Base-by-base conservation (phyloP, 2,888 invertebrate species). In the Cheilosia pagana region DNA sequence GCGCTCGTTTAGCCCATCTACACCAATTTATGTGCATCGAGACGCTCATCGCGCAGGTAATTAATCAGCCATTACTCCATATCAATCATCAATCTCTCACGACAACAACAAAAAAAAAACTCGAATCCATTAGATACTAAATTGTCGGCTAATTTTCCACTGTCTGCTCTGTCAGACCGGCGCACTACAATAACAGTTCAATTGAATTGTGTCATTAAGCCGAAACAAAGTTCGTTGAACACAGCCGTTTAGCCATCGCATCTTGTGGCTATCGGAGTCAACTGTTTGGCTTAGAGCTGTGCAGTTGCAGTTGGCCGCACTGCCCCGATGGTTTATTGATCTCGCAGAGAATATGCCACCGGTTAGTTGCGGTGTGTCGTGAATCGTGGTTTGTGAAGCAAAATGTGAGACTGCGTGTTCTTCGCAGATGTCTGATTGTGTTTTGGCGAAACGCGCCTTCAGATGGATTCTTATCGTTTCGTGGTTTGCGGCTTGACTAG, bases 11-110 rank as follows among this genome's bases (percentile, higher is more conserved):
- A 52, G 31, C 48, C 63, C 77, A 71, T 79, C 72, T 31, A 65
- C 78, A 72, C 72, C 65, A 65, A 65, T 72, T 72, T 72, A 79
- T 72, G 65, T 65, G 78, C 65, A 65, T 35, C 59, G 16, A 59
- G 35, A 65, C 59, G 59, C 65, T 59, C 72, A 65, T 72, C 72
- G 28, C 31, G 78, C 35, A 12, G 50, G 57, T 43, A 79, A 79
- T 79, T 79, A 79, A 79, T 79, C 78, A 79, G 72, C 52, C 43
- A 25, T 59, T 72, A 72, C 43, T 59, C 57, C 25, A 65, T 65
- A 65, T 59, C 59, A 59, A 65, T 65, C 63, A 71, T 55, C 57
- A 63, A 43, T 63, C 67, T 52, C 23, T 50, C 12, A 23, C 14
- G 55, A 62, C 25, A 43, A 43, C 4, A 31, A 57, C 25, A n/a